Evolutionary conservation across 30 jellyfish, hydroid and myxozoan species (phyloP).

Genomic region (Mastigias papua): DNA sequence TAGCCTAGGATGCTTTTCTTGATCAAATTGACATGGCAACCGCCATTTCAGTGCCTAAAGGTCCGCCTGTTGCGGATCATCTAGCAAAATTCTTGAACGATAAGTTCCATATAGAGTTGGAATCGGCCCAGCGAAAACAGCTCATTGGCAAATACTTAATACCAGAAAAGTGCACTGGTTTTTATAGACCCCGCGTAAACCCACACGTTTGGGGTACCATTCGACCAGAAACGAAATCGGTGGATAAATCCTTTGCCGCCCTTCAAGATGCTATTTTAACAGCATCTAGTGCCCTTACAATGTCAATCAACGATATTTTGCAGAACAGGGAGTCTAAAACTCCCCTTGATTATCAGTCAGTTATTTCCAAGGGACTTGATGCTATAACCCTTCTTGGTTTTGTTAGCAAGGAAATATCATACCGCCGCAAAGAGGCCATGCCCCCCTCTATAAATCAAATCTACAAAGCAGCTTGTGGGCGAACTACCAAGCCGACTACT

Average conservation of each 20-base stretch:
- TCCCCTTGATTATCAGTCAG: constrained; percentile 17
- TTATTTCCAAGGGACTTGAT: neutral
- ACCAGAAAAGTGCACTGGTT: constrained; percentile 19
- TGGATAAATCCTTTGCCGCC: constrained; percentile 28
- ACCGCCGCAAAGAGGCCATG: constrained; percentile 22
- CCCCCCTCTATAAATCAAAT: neutral
- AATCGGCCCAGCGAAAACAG: constrained; percentile 20
- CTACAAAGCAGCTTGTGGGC: constrained; percentile 5
- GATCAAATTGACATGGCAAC: constrained; percentile 7
- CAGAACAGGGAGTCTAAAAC: neutral
- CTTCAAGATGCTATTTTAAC: constrained; percentile 39
- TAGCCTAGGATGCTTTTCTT: constrained; percentile 5
- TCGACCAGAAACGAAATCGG: constrained; percentile 9
- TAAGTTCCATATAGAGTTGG: constrained; percentile 5
- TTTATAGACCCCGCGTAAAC: constrained; percentile 35
- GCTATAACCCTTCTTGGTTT: constrained; percentile 22
- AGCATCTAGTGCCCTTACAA: constrained; percentile 38
- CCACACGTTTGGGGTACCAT: constrained; percentile 17
- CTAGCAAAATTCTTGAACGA: constrained; percentile 16
- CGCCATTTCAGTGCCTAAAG: constrained; percentile 6
- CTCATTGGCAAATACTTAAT: neutral
- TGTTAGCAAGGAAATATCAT: constrained; percentile 3
- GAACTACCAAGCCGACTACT: constrained; percentile 19
- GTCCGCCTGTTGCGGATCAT: constrained; percentile 33
- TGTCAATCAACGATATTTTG: constrained; percentile 20